Conservation (phyloP, 2,113 vertebrate genomes). For the Eretmochelys imbricata region DNA sequence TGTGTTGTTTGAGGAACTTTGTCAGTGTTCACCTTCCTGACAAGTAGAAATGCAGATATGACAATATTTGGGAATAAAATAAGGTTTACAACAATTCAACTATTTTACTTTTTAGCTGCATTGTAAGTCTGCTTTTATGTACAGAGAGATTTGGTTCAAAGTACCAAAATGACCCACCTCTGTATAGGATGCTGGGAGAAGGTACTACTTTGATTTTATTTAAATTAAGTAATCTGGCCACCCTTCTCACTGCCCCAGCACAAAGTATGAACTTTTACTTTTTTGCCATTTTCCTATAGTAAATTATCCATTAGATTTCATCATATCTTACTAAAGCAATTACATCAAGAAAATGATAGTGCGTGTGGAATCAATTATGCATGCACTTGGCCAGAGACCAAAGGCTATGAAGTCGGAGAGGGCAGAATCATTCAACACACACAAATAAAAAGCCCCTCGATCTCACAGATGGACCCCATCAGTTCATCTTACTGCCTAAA, state of each 20-base stretch:
- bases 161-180: conserved; percentile 39
- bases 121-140: conserved; percentile 51
- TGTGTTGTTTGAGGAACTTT: conserved; percentile 48
- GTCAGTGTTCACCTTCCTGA: conserved; percentile 63
- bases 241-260: not conserved
- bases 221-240: conserved; percentile 22
- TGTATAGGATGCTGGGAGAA: not conserved
- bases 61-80: conserved; percentile 43
- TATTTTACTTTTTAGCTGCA: conserved; percentile 68
- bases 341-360: conserved; percentile 99
- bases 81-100: conserved; percentile 29
- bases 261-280: conserved; percentile 72
- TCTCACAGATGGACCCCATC: conserved; percentile 97
- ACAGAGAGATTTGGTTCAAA: conserved; percentile 57
- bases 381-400: conserved; percentile 97
- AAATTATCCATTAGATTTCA: conserved; percentile 99
- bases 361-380: conserved; percentile 98
- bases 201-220: not conserved
- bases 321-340: conserved; percentile 99
- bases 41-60: conserved; percentile 62
- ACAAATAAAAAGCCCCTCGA: conserved; percentile 90
- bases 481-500: conserved; percentile 99
- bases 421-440: conserved; percentile 89
- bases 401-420: conserved; percentile 92
- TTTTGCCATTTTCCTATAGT: conserved; percentile 89